Evolutionary conservation across 2,113 vertebrate species (phyloP), one percentile per base, ranked within the genome.

Genomic region (Charina bottae): DNA sequence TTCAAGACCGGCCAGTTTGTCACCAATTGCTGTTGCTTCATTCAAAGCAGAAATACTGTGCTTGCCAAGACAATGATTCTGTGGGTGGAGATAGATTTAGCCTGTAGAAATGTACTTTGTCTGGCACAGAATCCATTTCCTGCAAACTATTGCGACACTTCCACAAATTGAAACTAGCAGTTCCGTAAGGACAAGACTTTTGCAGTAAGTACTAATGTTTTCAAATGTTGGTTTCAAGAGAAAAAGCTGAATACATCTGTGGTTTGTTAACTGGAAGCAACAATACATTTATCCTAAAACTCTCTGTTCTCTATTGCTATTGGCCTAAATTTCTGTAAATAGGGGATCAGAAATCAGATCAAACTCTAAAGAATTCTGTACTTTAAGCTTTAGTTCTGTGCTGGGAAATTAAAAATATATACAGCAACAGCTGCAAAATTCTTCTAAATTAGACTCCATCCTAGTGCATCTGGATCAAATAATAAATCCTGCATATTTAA

Each of bases 101-200:
- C 86, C 89, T 92, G 88, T 86, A 90, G 93, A 86, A 94, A 96
- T 94, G 58, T 90, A 92, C 92, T 91, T 26, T 86, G 68, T 59
- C 33, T 88, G 87, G 92, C 26, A 94, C 85, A 93, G 93, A 95
- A 91, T 56, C 85, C 90, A 92, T 92, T 96, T 96, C 93, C 93
- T 94, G 89, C 53, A 90, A 24, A 88, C 88, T 94, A 89, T 83
- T 93, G 68, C 89, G 91, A 88, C 33, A 17, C 17, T 92, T 54
- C 28, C 58, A 83, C 91, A 94, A 95, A 96, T 92, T 94, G 95
- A 97, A 93, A 95, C 92, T 85, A 89, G 53, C 92, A 93, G 92
- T 87, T 93, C 93, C 42, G 55, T 92, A 85, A 93, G 90, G 88
- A 93, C 28, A 72, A 1, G 90, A n/a, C 0, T 56, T 1, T 90